Conservation (phyloP, 64 coral and sea anemone species). For the Pachyseris speciosa region DNA sequence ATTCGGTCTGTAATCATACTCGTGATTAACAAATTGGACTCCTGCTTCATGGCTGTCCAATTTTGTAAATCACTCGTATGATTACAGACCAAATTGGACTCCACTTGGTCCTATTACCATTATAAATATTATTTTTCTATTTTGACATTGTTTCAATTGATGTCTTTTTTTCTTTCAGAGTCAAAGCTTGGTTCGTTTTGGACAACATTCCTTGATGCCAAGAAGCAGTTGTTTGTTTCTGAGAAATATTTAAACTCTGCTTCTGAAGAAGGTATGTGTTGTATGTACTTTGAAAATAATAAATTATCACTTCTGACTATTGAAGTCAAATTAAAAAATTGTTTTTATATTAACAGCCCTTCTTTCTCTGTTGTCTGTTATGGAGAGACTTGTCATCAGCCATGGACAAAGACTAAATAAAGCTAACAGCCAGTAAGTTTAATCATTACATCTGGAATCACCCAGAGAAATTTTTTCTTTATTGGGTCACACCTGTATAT, state of each 20-base stretch:
- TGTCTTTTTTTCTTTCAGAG: conserved; percentile 47
- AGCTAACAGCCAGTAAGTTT: conserved; percentile 60
- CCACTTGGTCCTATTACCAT: no score
- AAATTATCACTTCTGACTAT: not conserved
- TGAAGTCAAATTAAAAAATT: not conserved
- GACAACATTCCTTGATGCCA: conserved; percentile 79
- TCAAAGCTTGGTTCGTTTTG: conserved; percentile 92
- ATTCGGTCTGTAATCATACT: no score
- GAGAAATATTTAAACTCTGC: conserved; percentile 82
- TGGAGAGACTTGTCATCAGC: conserved; percentile 36
- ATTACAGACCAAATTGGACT: no score
- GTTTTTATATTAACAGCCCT: conserved; percentile 13
- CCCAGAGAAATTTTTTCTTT: not conserved
- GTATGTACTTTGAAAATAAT: no score
- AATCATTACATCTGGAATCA: not conserved
- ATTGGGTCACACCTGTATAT: not conserved
- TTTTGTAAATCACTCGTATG: no score
- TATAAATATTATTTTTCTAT: no score
- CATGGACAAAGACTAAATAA: conserved; percentile 53
- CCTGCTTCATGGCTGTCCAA: no score
- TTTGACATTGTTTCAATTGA: not conserved
- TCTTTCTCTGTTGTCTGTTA: conserved; percentile 7
- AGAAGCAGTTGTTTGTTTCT: conserved; percentile 93
- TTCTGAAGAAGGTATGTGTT: conserved; percentile 69
- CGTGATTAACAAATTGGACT: no score